phyloP scores from a whole-genome alignment of 2,888 invertebrate genomes.

The Tinea semifulvella region DNA sequence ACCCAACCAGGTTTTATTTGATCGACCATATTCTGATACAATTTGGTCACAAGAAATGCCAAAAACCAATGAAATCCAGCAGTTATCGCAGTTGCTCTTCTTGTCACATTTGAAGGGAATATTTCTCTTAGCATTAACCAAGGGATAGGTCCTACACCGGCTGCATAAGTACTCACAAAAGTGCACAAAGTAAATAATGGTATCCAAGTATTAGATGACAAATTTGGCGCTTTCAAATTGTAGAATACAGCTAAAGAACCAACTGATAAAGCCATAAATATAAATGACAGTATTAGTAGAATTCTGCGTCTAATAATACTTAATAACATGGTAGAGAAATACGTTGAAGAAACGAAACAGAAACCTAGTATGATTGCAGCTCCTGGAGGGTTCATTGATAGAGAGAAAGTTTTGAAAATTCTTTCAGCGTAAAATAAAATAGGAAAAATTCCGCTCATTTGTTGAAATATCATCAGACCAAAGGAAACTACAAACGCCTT shows the following conservation, averaged over 20 bases:
- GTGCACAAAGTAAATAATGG: slow-evolving; percentile 65
- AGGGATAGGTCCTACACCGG: slow-evolving; percentile 77
- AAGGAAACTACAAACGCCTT: slow-evolving; percentile 59
- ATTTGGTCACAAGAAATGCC: slow-evolving; percentile 71
- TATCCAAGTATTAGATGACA: slow-evolving; percentile 48
- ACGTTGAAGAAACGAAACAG: slow-evolving; percentile 66
- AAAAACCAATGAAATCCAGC: slow-evolving; percentile 74
- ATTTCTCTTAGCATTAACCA: slow-evolving; percentile 77
- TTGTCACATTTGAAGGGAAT: slow-evolving; percentile 70
- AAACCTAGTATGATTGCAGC: slow-evolving; percentile 69
- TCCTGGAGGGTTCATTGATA: slow-evolving; percentile 41
- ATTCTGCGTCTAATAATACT: slow-evolving; percentile 70
- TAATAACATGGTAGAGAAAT: slow-evolving; percentile 63
- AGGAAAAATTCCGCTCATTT: slow-evolving; percentile 69
- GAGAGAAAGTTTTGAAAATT: slow-evolving; percentile 60
- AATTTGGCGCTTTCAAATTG: slow-evolving; percentile 36
- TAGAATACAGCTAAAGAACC: slow-evolving; percentile 59
- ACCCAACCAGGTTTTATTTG: slow-evolving; percentile 68
- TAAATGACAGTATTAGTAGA: slow-evolving; percentile 69
- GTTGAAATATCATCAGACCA: slow-evolving; percentile 73
- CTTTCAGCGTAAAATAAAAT: slow-evolving; percentile 66
- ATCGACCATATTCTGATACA: slow-evolving; percentile 68
- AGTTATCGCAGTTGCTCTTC: slow-evolving; percentile 72
- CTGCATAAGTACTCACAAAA: slow-evolving; percentile 69
- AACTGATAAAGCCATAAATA: slow-evolving; percentile 63